Evolutionary conservation across 1,140 invertebrate species (phyloP).

Genomic region (Sycophila sp.): DNA sequence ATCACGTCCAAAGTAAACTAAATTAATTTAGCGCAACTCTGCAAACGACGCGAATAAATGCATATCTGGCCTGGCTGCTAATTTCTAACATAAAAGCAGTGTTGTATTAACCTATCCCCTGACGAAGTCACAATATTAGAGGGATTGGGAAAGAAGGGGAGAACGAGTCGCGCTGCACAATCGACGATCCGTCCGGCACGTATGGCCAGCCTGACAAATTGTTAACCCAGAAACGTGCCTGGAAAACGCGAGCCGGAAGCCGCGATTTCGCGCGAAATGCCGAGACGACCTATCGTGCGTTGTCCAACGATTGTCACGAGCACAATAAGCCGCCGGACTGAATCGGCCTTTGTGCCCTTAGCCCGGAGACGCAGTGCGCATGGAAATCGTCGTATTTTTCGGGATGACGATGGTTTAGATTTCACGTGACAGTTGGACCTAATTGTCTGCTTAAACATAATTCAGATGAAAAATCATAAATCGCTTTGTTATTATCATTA

Average conservation of each 20-base stretch:
- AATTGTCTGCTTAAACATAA: not conserved
- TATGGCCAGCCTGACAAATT: conserved; percentile 46
- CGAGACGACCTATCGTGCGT: not conserved
- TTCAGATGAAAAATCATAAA: too few species aligned
- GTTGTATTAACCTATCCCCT: too few species aligned
- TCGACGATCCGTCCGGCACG: conserved; percentile 34
- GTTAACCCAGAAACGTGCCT: conserved; percentile 52
- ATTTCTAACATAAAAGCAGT: too few species aligned
- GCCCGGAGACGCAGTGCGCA: not conserved
- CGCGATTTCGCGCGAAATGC: not conserved
- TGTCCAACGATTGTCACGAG: too few species aligned
- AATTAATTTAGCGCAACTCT: too few species aligned
- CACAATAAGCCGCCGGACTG: not conserved
- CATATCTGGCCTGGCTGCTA: too few species aligned
- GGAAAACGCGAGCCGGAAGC: conserved; percentile 37
- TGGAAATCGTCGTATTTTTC: not conserved
- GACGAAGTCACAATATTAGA: too few species aligned
- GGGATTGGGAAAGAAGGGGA: too few species aligned
- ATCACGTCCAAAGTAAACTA: too few species aligned
- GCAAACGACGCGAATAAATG: too few species aligned
- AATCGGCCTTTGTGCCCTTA: not conserved
- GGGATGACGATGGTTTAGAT: not conserved
- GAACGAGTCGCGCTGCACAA: too few species aligned
- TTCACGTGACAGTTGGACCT: not conserved
- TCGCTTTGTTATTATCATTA: too few species aligned